Percentiles rank a stretch among this genome's conserved stretches.
These are phyloP conservation scores for Amphipoea lucens DNA, from an alignment of 2,888 invertebrate species.

Conservation along the genomic window DNA sequence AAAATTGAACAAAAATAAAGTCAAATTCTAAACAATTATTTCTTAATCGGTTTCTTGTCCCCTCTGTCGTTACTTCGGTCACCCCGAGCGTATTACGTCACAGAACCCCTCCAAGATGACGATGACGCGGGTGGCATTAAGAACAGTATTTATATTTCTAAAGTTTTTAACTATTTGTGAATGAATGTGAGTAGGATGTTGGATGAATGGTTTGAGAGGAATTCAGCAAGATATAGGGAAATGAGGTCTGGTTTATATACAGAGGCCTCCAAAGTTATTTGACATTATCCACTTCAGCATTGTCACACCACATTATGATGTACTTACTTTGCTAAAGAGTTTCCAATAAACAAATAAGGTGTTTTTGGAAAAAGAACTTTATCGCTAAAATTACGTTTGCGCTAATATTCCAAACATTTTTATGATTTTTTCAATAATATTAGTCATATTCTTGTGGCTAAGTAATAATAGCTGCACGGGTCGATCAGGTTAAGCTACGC, in stretches of 20 bases:
- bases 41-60: not conserved
- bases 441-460: no score
- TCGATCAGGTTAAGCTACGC: no score
- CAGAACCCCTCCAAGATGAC: constrained; percentile 16
- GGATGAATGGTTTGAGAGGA: not conserved
- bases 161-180: not conserved
- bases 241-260: not conserved
- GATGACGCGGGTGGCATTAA: constrained; percentile 22
- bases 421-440: no score
- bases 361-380: no score
- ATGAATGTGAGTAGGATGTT: not conserved
- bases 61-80: not conserved
- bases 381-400: no score
- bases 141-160: not conserved
- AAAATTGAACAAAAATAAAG: not conserved
- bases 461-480: no score
- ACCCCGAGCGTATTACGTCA: constrained; percentile 41
- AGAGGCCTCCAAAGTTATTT: no score
- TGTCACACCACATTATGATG: no score
- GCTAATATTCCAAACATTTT: no score
- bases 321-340: no score
- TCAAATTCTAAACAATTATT: constrained; percentile 26
- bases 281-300: not conserved
- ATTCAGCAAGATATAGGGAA: no score
- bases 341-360: no score